Evolutionary conservation across 1,140 invertebrate species (phyloP).

Genomic region (Cyphomyrmex costatus): DNA sequence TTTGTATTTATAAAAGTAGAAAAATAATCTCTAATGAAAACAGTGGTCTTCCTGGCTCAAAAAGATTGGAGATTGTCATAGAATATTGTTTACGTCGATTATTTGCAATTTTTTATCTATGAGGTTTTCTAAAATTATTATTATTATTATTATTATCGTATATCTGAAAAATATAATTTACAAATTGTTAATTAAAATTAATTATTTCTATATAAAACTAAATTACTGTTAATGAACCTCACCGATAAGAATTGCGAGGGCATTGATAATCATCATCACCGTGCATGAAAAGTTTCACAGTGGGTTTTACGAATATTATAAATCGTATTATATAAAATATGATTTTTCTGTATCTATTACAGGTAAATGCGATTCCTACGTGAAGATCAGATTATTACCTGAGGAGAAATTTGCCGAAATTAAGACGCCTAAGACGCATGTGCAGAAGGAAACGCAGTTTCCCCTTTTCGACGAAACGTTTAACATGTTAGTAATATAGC

Average conservation of each 20-base stretch:
- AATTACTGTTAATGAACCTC: constrained; percentile 48
- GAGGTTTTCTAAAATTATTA: constrained; percentile 54
- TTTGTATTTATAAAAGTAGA: constrained; percentile 40
- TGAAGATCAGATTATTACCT: constrained; percentile 94
- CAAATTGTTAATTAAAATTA: neutral
- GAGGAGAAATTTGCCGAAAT: constrained; percentile 93
- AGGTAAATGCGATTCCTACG: constrained; percentile 95
- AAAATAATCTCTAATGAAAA: constrained; percentile 12
- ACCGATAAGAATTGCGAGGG: constrained; percentile 35
- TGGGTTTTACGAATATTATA: constrained; percentile 60
- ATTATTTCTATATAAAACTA: neutral
- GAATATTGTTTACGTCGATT: constrained; percentile 44
- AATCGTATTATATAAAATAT: neutral
- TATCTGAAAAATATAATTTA: neutral
- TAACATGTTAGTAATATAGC: constrained; percentile 92
- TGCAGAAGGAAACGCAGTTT: constrained; percentile 96
- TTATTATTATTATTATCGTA: neutral
- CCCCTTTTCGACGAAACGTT: constrained; percentile 98
- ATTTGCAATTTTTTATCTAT: constrained; percentile 46
- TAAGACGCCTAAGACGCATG: constrained; percentile 93
- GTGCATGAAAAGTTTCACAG: constrained; percentile 72
- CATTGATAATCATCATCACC: constrained; percentile 64
- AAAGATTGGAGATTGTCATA: constrained; percentile 13
- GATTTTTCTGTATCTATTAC: constrained; percentile 73
- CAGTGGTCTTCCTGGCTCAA: constrained; percentile 24